Evolutionary conservation across 1,140 invertebrate species (phyloP), one percentile per base, ranked within the genome.

Genomic region (Drosophila watanabei): DNA sequence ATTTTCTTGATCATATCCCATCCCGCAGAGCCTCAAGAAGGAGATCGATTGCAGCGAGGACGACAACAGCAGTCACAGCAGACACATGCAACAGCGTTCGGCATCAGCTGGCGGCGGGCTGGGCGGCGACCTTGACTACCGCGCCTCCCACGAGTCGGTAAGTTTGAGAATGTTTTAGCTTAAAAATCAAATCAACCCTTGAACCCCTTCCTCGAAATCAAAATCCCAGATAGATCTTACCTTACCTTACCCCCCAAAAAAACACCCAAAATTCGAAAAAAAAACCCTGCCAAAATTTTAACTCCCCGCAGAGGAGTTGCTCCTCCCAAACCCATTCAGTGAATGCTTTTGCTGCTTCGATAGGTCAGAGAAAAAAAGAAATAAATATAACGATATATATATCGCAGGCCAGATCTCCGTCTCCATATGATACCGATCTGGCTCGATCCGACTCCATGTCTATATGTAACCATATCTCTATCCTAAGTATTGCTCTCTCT

Each of bases 61-160:
- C 79, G 96, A 97, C 83, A 97, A 97, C 68, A 96, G 91, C 79
- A 92, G 85, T 72, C 86, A 89, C 82, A 92, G 91, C 58, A 88
- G 91, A 81, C 91, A 92, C 82, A 91, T 92, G 88, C 91, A 91
- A 88, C 91, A 81, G 68, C 91, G 85, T 81, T 89, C 96, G 90
- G 96, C 95, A 92, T 94, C 94, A 81, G 92, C 88, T 84, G 96
- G 95, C 85, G 96, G 97, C 94, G 95, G 96, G 94, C 96, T 96
- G 79, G 95, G 95, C 70, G 96, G 97, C 79, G 96, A 96, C 73
- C 95, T 95, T 54, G 96, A 97, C 75, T 97, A 97, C 92, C 94
- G 96, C 94, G 95, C 96, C 93, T 95, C 96, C 80, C 96, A 97
- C 93, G 96, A 97, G 94, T 95, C 96, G 94, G 97, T 97, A 95